Base-by-base conservation (phyloP, 30 jellyfish, hydroid and myxozoan genomes). In the Morbakka virulenta region DNA sequence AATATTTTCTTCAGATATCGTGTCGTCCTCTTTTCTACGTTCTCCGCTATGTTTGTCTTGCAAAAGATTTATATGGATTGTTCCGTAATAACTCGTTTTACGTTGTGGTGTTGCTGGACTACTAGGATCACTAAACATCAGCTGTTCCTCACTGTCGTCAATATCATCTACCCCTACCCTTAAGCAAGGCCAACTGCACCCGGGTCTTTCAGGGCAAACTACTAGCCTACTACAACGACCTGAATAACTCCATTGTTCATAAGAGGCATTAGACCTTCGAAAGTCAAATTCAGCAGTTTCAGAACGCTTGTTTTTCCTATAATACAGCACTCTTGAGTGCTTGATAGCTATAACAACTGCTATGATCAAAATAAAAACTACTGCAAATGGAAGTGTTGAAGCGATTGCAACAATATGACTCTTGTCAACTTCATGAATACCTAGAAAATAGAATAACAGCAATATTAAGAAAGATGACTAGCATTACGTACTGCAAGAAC, bases 281-380 rank as follows among this genome's bases (percentile, higher is more conserved):
- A 83, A 83, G 35, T 83, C 95, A 66, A 83, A 83, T 21, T 87
- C 75, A 14, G 95, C 95, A 0, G 50, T 78, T 35, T 83, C 95
- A 4, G 95, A 35, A 47, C 66, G 47, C 52, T 72, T 82, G 3
- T 74, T 51, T 21, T 36, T 77, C 4, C 14, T 2, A 2, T 75
- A 71, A 36, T 35, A 49, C 53, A 36, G 74, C 53, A 82, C n/a
- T n/a, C n/a, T 53, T 23, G 71, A 64, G 75, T 64, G 71, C 32
- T 70, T 82, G 24, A 82, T 31, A 2, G 76, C 86, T 20, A 72
- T 69, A 61, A 27, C 63, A 24, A 61, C 17, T 13, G 76, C 82
- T 0, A 69, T 61, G 1, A 69, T 24, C 22, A 70, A 27, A 4
- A 81, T 31, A 27, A 81, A 9, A 29, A 80, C 80, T n/a, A 80